Evolutionary conservation across 2,888 invertebrate species (phyloP), one percentile per base, ranked within the genome.

Genomic region (Cryptosula pallasiana): DNA sequence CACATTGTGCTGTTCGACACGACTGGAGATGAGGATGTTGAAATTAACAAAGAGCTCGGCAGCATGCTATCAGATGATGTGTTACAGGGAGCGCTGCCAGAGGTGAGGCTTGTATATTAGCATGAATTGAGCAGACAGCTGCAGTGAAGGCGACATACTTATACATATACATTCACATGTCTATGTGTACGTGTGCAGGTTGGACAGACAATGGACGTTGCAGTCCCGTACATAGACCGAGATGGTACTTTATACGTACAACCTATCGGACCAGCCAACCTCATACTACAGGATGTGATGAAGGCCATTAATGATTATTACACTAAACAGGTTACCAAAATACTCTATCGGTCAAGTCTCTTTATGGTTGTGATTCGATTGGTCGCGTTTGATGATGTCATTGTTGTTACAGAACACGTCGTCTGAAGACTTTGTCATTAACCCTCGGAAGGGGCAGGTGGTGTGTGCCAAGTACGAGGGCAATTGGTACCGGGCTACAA

Each of bases 401-500:
- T 45, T 5, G 9, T 45, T 20, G 20, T 63, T 25, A 32, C 32
- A 63, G 63, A 63, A 32, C 3, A 63, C 63, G n/a, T 16, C 63
- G 13, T 13, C 63, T 63, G 25, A 63, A 34, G 63, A 63, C 32
- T 63, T 63, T 63, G n/a, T 63, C 13, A 63, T 16, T 32, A 20
- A 63, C 16, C 63, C 63, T 29, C 34, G 32, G 29, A 32, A 25
- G n/a, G 63, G 63, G 13, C 25, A 63, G 5, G 20, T 32, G 27
- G 32, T 63, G 5, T 63, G 63, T 34, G 63, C 63, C 63, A 63
- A 63, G 63, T 63, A 63, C 32, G 63, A 63, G 9, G 63, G 63
- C n/a, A 3, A 1, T 13, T 63, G 63, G 63, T 63, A 63, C 63
- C 25, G 63, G 32, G 63, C 63, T 32, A 29, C 63, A 9, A 63